Percentiles rank a stretch among this genome's conserved stretches.
phyloP scores from a whole-genome alignment of 2,797 vertebrate genomes.

The Pseudocheirus occidentalis region DNA sequence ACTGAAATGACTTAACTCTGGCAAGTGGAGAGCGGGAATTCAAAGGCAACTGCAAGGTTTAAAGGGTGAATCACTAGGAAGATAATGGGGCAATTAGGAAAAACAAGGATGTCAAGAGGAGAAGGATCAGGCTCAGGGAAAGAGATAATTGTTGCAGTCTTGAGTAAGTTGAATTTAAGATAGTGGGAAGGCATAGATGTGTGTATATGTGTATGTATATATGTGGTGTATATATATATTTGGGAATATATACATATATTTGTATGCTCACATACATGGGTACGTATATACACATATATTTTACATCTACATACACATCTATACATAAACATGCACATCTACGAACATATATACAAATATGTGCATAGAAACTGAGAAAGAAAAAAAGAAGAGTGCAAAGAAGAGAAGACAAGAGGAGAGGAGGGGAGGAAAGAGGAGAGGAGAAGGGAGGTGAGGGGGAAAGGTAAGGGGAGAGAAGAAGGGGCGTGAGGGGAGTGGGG shows the following conservation, averaged over 20 bases:
- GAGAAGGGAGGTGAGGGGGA: too few relatives aligned
- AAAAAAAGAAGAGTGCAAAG: too few relatives aligned
- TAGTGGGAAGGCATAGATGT: not conserved
- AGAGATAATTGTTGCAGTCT: not conserved
- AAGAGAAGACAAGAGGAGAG: too few relatives aligned
- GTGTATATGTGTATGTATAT: not conserved
- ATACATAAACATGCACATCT: too few relatives aligned
- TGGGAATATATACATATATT: not conserved
- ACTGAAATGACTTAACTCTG: not conserved
- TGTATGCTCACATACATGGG: not conserved
- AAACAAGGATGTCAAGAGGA: not conserved
- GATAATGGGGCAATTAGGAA: not conserved
- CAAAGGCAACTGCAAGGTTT: not conserved
- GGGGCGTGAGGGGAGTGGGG: too few relatives aligned
- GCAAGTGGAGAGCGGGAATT: not conserved
- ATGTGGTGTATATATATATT: not conserved
- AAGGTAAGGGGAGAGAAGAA: too few relatives aligned
- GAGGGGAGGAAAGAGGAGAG: too few relatives aligned
- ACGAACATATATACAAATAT: too few relatives aligned
- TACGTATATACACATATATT: not conserved
- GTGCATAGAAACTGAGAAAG: too few relatives aligned
- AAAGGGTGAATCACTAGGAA: not conserved
- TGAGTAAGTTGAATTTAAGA: not conserved
- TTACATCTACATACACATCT: too few relatives aligned
- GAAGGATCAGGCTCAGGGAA: not conserved